Percentiles rank a stretch among this genome's conserved stretches.
Conservation (phyloP, 2,797 vertebrate species). For the Siniperca undulata region DNA sequence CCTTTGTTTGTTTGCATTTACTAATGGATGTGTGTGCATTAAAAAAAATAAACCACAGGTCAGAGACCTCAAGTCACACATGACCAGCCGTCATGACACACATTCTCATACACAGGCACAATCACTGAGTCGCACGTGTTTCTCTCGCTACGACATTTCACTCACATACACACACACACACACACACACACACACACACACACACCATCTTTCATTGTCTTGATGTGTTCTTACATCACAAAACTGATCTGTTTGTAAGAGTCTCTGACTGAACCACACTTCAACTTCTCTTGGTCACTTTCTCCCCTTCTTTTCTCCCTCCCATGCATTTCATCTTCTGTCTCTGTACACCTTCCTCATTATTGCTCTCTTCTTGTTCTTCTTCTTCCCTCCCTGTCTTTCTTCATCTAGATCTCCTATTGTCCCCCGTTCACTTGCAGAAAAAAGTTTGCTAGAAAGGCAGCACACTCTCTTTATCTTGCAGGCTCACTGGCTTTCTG, state of each 20-base stretch:
- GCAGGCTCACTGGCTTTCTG: conserved; percentile 31
- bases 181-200: background rate
- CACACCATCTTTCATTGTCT: background rate
- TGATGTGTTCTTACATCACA: background rate
- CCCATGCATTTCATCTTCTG: background rate
- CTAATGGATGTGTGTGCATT: background rate
- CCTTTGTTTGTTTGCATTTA: background rate
- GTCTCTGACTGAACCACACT: background rate
- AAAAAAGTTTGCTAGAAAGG: conserved; percentile 13
- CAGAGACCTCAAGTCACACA: background rate
- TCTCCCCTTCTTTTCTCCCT: background rate
- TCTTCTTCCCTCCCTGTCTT: background rate
- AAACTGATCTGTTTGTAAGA: background rate
- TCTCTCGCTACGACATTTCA: background rate
- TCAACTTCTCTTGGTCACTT: background rate
- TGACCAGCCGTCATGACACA: background rate
- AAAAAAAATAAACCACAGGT: no score
- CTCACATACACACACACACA: conserved; percentile 26
- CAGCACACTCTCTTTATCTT: conserved; percentile 6
- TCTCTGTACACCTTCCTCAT: conserved; percentile 9
- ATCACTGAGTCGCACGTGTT: conserved; percentile 4
- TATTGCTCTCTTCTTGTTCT: background rate
- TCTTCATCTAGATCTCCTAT: background rate
- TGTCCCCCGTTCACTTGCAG: background rate
- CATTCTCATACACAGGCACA: background rate